phyloP scores from a whole-genome alignment of 2,888 invertebrate species.

The Acleris emargana region DNA sequence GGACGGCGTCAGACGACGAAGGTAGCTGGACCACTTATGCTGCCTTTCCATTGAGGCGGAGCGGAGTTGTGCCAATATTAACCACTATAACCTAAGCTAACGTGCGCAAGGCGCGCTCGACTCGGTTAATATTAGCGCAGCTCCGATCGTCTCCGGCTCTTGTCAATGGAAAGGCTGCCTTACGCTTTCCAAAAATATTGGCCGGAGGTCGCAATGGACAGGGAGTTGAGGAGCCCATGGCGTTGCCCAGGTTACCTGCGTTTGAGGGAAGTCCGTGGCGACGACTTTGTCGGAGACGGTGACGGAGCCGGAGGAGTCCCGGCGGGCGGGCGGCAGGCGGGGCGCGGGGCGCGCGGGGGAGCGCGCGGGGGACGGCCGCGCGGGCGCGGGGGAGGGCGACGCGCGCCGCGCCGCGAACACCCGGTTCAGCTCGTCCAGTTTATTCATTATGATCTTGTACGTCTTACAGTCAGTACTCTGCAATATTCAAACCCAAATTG shows the following conservation, averaged over 20 bases:
- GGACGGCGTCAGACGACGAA: too few relatives aligned
- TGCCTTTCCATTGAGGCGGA: too few relatives aligned
- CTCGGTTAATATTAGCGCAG: too few relatives aligned
- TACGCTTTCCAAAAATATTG: too few relatives aligned
- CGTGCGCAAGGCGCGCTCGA: too few relatives aligned
- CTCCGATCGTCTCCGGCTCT: too few relatives aligned
- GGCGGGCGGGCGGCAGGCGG: conserved; percentile 26
- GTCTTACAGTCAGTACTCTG: conserved; percentile 70
- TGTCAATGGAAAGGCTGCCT: too few relatives aligned
- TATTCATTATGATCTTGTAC: conserved; percentile 74
- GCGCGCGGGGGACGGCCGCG: conserved; percentile 22
- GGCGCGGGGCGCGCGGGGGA: conserved; percentile 33
- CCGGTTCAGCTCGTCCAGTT: conserved; percentile 67
- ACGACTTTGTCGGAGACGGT: conserved; percentile 65
- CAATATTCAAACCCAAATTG: not conserved
- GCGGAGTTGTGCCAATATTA: too few relatives aligned
- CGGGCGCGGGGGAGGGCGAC: conserved; percentile 8
- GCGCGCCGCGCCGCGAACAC: conserved; percentile 49
- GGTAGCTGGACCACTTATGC: too few relatives aligned
- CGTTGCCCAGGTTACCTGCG: not conserved
- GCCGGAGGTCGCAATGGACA: not conserved
- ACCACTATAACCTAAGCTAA: too few relatives aligned
- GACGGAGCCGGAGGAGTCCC: conserved; percentile 47
- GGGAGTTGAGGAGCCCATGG: too few relatives aligned
- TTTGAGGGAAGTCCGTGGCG: conserved; percentile 50